Base-by-base conservation (phyloP, 2,113 vertebrate genomes). In the Struthio camelus region DNA sequence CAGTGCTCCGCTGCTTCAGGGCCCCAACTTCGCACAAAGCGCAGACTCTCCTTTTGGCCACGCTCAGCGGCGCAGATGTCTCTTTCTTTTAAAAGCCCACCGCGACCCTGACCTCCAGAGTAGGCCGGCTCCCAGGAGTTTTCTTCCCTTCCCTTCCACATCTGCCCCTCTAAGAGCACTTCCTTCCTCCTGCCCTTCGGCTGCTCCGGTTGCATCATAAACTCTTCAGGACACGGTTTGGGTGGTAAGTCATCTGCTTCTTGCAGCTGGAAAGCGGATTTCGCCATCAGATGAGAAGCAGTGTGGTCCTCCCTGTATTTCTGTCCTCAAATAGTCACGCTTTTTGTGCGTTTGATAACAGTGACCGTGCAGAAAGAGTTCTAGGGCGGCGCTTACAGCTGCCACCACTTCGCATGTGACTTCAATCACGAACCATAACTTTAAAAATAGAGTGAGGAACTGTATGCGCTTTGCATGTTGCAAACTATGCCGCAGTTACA, bases 211-310 rank as follows among this genome's bases (percentile, higher is more conserved):
- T 4, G 1, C 8, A 2, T 20, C 28, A 1, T 5, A 19, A 42
- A 5, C 18, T 19, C 32, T 20, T 1, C 13, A 25, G 48, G 27
- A 2, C 7, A 8, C 36, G 0, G 14, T 18, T 12, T 34, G 27
- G 2, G 3, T 2, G 24, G n/a, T 50, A 24, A 59, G 65, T 30
- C 9, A 2, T 2, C 30, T 16, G 17, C 5, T 2, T 1, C 0
- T 4, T 1, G 13, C 17, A 4, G 14, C 17, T 10, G 64, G 6
- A 7, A 13, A 23, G 65, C 1, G 1, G 5, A 25, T 59, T 24
- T 14, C 15, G n/a, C 54, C 28, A 1, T 3, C 22, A 1, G 15
- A 20, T 11, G 4, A 7, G 23, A 5, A 11, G 11, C 19, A 18
- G 18, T 48, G 14, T 1, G 36, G 19, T 19, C 11, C 5, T 10